Base-by-base conservation (phyloP, 1,140 invertebrate species). In the Drosophila cardini region DNA sequence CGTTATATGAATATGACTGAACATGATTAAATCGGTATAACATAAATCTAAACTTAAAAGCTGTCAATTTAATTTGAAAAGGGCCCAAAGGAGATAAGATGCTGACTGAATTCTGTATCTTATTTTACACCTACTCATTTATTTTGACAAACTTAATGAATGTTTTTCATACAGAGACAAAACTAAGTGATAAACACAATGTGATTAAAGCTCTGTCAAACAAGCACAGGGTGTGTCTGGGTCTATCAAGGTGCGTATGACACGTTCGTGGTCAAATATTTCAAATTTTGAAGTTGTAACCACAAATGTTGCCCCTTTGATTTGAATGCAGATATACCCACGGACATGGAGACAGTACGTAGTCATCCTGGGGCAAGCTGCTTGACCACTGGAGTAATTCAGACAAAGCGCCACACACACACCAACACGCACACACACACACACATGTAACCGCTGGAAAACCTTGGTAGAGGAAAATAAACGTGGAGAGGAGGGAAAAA, bases 311-410 rank as follows among this genome's bases (percentile, higher is more conserved):
- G 13, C 2, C 55, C 55, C 16, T 43, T 9, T 30, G 18, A 36
- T 62, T 9, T 30, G 11, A 36, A 58, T 55, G 16, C 62, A 53
- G 15, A 76, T 36, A 72, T 50, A 78, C 43, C 71, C 32, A 70
- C 42, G 65, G 48, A 65, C 69, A 34, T 48, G 36, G 9, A 72
- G 68, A 45, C 55, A 18, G n/a, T 53, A 40, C 32, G 32, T 11
- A 57, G 15, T 18, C 32, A 36, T 38, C 34, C 43, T 45, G 21
- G 52, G 21, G 13, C 30, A 38, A 6, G 8, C 53, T 5, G 10
- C 48, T 42, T 36, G 55, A 60, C 63, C 77, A 64, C 18, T 79
- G 46, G 63, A 80, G 63, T 60, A 56, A 42, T 32, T 43, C 58
- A 62, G 40, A 55, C 56, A 56, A 69, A 74, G 43, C 38, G 57